Evolutionary conservation across 2,113 vertebrate species (phyloP).

Genomic region (Anseranas semipalmata): DNA sequence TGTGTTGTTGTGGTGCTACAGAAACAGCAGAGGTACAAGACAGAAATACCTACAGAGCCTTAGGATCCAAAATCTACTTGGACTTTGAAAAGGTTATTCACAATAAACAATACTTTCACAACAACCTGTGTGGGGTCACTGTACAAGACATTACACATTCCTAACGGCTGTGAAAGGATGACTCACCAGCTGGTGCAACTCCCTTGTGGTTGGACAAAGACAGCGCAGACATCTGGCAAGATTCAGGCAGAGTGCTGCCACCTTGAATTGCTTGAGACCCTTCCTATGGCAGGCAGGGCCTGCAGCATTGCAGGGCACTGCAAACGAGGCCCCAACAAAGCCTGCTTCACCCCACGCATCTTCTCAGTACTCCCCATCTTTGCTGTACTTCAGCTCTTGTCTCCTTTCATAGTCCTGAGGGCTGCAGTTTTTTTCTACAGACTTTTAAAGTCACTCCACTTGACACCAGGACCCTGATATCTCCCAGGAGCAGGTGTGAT

Average conservation of each 20-base stretch:
- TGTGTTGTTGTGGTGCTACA: not conserved
- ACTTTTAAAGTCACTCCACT: not conserved
- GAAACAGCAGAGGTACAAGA: not conserved
- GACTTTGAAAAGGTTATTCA: not conserved
- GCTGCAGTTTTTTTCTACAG: not conserved
- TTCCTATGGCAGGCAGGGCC: not conserved
- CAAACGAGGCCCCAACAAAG: not conserved
- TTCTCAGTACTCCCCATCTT: not conserved
- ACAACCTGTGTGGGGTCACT: not conserved
- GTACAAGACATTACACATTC: not conserved
- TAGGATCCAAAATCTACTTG: not conserved
- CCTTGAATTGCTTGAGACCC: not conserved
- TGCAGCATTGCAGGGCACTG: not conserved
- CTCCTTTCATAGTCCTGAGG: not conserved
- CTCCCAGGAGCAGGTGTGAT: not conserved
- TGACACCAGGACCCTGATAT: not conserved
- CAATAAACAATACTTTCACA: not conserved
- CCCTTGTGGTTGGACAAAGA: not conserved
- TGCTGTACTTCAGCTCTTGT: not conserved
- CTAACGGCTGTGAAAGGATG: not conserved
- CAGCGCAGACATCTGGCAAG: not conserved
- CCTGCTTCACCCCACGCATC: not conserved
- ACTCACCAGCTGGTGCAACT: not conserved
- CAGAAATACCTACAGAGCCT: not conserved
- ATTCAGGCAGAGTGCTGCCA: rapidly evolving